A percentile compares a stretch with the other conserved stretches of the same genome.
phyloP scores from a whole-genome alignment of 2,888 invertebrate species.

The Steinernema carpocapsae region DNA sequence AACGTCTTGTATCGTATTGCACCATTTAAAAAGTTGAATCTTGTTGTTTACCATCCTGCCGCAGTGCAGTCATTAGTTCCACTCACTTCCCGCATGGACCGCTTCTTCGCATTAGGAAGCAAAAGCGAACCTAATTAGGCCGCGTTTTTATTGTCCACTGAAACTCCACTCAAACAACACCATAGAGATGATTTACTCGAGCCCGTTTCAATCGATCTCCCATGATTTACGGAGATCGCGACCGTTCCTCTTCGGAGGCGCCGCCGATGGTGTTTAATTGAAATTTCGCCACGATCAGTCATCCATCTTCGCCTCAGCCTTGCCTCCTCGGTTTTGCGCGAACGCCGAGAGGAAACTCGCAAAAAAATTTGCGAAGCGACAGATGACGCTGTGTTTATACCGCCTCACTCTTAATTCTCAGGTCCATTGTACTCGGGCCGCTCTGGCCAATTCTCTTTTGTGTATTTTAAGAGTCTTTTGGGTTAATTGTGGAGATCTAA shows the following conservation, averaged over 20 bases:
- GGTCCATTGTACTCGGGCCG: not conserved
- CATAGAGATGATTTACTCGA: constrained; percentile 5
- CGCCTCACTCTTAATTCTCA: not conserved
- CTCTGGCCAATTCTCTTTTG: not conserved
- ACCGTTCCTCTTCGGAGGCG: not conserved
- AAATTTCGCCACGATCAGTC: not conserved
- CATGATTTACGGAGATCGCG: constrained; percentile 25
- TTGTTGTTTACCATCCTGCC: no score
- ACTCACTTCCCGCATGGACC: not conserved
- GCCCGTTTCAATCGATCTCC: not conserved
- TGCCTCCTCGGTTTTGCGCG: not conserved
- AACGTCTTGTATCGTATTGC: no score
- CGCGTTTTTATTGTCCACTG: not conserved
- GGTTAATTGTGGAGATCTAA: not conserved
- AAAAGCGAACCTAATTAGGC: constrained; percentile 4
- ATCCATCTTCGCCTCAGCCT: constrained; percentile 14
- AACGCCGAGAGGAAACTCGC: not conserved
- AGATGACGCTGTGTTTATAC: constrained; percentile 31
- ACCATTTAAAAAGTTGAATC: no score
- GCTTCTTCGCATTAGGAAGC: not conserved
- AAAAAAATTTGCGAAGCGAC: constrained; percentile 16
- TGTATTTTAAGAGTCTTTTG: not conserved
- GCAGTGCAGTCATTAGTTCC: not conserved
- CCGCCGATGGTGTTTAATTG: constrained; percentile 19
- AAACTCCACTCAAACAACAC: constrained; percentile 21